Evolutionary conservation across 2,888 invertebrate species (phyloP), one percentile per base, ranked within the genome.

Genomic region (Heliconius ethilla): DNA sequence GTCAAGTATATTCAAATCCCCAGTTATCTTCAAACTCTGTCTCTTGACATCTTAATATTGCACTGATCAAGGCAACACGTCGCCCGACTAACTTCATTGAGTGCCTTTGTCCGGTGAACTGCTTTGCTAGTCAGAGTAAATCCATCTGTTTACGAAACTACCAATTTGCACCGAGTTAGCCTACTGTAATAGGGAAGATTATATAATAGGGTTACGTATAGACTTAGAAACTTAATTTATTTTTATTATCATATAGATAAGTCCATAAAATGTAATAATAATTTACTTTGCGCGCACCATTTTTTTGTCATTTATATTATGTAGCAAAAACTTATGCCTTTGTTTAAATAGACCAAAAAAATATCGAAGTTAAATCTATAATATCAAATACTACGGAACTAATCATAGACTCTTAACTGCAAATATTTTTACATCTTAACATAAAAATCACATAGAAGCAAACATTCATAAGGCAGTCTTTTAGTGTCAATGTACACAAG

Each of bases 41-140:
- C 29, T 45, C 55, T 63, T 59, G 37, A 65, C 55, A 66, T 73
- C 66, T 72, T 51, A 51, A 72, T 65, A 77, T 40, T 27, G 27
- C 65, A 66, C 72, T 72, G 65, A 72, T 72, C 72, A 73, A 77
- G 66, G 65, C 76, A 77, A 72, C 59, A 77, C 76, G 76, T 76
- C 65, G 70, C 65, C 37, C 72, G 37, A 77, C 72, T 66, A 73
- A 72, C 74, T 74, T 74, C 74, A 77, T 77, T 73, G 76, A 77
- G 70, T 65, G 70, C 55, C 51, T 72, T 66, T 40, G 66, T 72
- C 76, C 65, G 72, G 63, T 76, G 37, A 65, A 66, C 72, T 77
- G 72, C 55, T 65, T 66, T 77, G 55, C 55, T 73, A 77, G 72
- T 72, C 76, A 77, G 55, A 55, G 72, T 77, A 72, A 77, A 77